These are phyloP conservation scores for Orientallactaga sibirica DNA, from an alignment of 2,797 vertebrate species.

Conservation along the genomic window DNA sequence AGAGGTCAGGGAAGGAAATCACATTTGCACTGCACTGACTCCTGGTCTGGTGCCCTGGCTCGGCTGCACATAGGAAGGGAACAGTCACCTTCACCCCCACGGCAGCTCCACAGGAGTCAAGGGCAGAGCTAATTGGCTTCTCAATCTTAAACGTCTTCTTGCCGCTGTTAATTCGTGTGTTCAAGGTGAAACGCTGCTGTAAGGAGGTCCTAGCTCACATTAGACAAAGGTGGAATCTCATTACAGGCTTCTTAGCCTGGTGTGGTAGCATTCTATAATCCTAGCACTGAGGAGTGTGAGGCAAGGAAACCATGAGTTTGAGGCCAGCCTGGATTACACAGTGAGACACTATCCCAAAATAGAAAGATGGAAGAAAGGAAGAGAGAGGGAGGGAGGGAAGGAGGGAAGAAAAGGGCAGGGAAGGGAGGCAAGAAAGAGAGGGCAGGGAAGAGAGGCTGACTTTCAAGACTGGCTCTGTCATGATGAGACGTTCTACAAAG, in stretches of 20 bases:
- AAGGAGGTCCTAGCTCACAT: conserved; percentile 33
- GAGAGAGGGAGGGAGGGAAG: no score
- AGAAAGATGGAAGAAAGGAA: no score
- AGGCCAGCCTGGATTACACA: background rate
- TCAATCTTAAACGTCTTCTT: conserved; percentile 36
- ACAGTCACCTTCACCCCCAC: background rate
- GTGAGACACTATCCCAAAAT: background rate
- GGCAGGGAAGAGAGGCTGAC: background rate
- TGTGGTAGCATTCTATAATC: background rate
- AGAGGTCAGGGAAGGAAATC: conserved; percentile 25
- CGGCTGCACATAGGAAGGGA: background rate
- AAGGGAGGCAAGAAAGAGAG: background rate
- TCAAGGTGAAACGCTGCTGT: conserved; percentile 18
- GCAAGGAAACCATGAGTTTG: no score
- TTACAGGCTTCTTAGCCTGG: background rate
- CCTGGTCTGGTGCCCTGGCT: background rate
- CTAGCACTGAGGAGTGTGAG: background rate
- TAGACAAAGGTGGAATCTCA: conserved; percentile 16
- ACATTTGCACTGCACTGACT: background rate
- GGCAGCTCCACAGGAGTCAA: background rate
- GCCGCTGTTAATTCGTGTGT: conserved; percentile 12
- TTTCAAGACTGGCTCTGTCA: conserved; percentile 15
- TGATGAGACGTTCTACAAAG: background rate
- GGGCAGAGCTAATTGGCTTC: background rate
- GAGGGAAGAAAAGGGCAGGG: no score